Percentiles rank a stretch among this genome's conserved stretches.
These are phyloP conservation scores for Chondrilla cf. caribensis DNA, from an alignment of 37 sponge, comb jelly and placozoan genomes.

Conservation along the genomic window DNA sequence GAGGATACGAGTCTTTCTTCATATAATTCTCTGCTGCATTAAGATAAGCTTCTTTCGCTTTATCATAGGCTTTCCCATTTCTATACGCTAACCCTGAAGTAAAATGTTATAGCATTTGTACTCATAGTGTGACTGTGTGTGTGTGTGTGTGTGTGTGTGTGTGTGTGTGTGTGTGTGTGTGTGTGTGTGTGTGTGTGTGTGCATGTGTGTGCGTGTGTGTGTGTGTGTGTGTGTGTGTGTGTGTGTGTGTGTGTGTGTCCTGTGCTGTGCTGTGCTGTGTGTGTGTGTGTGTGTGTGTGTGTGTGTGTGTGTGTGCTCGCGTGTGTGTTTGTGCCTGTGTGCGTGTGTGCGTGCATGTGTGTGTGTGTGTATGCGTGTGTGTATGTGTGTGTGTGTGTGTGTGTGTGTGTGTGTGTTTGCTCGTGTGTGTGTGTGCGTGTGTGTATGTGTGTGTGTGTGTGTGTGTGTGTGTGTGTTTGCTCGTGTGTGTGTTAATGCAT, in stretches of 20 bases:
- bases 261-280: neutral
- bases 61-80: constrained; percentile 53
- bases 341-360: neutral
- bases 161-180: no score
- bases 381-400: no score
- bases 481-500: neutral
- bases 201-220: no score
- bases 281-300: no score
- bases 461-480: neutral
- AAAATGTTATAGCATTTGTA: neutral
- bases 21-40: constrained; percentile 59
- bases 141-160: no score
- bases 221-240: neutral
- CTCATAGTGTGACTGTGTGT: no score
- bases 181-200: no score
- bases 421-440: no score
- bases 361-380: no score
- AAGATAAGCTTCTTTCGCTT: constrained; percentile 47
- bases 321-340: neutral
- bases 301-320: no score
- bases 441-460: no score
- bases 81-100: constrained; percentile 52
- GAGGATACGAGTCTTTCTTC: constrained; percentile 77
- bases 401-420: no score
- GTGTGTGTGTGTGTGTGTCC: neutral